Conservation (phyloP, 2,888 invertebrate species). For the Latrodectus elegans region DNA sequence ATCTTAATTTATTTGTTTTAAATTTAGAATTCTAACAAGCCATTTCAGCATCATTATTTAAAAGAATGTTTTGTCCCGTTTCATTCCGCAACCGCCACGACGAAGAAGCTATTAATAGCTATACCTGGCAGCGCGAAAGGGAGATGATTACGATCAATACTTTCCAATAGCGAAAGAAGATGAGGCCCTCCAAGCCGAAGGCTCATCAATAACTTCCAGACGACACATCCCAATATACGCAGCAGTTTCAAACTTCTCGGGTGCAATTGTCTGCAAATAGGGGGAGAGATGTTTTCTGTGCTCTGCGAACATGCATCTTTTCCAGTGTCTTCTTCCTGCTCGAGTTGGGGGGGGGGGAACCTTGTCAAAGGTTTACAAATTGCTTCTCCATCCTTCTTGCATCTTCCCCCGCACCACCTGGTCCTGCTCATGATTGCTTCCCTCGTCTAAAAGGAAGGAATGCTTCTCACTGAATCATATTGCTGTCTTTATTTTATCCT, state of each 20-base stretch:
- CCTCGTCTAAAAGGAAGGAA: too few species aligned
- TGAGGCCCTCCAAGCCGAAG: background rate
- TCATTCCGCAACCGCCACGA: too few species aligned
- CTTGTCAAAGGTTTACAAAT: slow-evolving; percentile 58
- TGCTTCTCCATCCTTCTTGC: slow-evolving; percentile 8
- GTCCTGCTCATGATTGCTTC: too few species aligned
- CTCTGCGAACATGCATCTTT: slow-evolving; percentile 45
- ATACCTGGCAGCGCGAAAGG: background rate
- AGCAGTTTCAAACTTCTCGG: slow-evolving; percentile 37
- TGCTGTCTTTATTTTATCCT: too few species aligned
- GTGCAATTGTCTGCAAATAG: slow-evolving; percentile 61
- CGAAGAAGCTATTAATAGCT: too few species aligned
- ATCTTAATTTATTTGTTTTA: too few species aligned
- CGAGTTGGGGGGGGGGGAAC: background rate
- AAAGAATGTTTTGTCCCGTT: too few species aligned
- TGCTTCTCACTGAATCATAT: too few species aligned
- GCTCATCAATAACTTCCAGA: slow-evolving; percentile 39
- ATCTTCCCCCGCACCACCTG: too few species aligned
- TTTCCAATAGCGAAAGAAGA: slow-evolving; percentile 14
- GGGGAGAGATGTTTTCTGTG: slow-evolving; percentile 34
- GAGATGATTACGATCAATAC: slow-evolving; percentile 24
- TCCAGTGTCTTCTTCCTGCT: background rate
- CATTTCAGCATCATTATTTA: too few species aligned
- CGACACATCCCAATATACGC: slow-evolving; percentile 38
- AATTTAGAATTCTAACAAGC: too few species aligned